These are phyloP conservation scores for Sturnira hondurensis DNA, from an alignment of 2,113 vertebrate genomes.

Conservation along the genomic window DNA sequence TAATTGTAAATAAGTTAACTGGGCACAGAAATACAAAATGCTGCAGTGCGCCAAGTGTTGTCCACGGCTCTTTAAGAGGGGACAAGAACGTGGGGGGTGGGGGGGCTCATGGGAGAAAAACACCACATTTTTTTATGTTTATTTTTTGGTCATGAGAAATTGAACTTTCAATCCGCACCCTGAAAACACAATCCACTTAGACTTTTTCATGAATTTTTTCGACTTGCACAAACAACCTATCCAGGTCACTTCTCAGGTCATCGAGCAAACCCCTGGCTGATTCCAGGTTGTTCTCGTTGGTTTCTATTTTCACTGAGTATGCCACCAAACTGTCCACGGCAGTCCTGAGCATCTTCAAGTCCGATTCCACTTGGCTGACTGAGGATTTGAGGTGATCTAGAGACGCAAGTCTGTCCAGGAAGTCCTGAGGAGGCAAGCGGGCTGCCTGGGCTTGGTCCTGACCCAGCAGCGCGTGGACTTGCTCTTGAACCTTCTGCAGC, in stretches of 20 bases:
- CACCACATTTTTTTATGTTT: background rate
- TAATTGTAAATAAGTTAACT: conserved; percentile 28
- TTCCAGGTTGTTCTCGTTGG: conserved; percentile 84
- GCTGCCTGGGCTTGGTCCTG: conserved; percentile 71
- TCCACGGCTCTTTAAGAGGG: conserved; percentile 56
- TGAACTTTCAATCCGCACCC: conserved; percentile 55
- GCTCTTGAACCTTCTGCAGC: conserved; percentile 77
- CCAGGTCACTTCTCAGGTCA: conserved; percentile 83
- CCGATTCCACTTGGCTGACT: conserved; percentile 81
- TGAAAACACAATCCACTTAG: conserved; percentile 48
- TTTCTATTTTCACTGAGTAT: conserved; percentile 89
- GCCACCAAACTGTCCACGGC: conserved; percentile 84
- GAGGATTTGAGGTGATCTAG: conserved; percentile 81
- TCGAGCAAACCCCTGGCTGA: conserved; percentile 84
- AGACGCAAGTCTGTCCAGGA: conserved; percentile 79
- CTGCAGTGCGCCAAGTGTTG: conserved; percentile 24
- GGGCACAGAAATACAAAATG: background rate
- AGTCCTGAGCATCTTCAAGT: conserved; percentile 87
- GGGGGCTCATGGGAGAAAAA: background rate
- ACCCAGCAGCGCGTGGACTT: conserved; percentile 75
- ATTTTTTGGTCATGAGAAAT: conserved; percentile 71
- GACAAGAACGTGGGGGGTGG: background rate
- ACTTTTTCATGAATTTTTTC: conserved; percentile 79
- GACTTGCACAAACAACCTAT: conserved; percentile 80
- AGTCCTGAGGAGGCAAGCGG: conserved; percentile 61